Base-by-base conservation (phyloP, 2,113 vertebrate species). In the Corvus moneduloides region DNA sequence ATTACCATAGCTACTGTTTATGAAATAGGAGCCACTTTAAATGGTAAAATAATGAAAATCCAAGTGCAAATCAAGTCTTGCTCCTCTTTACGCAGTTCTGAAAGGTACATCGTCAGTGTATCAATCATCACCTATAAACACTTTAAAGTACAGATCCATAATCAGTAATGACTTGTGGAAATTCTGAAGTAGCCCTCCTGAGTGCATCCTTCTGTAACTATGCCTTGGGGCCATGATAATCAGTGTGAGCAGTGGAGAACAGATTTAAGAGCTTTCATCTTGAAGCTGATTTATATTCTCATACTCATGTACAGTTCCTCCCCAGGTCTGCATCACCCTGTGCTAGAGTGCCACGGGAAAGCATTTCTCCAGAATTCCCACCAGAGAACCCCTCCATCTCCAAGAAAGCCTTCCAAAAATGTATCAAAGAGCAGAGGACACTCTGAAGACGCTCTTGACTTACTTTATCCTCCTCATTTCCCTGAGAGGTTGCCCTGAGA, bases 231-330 rank as follows among this genome's bases (percentile, higher is more conserved):
- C 87, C 84, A 66, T 13, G 48, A 52, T 80, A 93, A 96, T 91
- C 93, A 96, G 85, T 48, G 9, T 56, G 44, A 94, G 85, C 74
- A 90, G 55, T 49, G 90, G 24, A 89, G 75, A 89, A 83, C 67
- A 83, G 67, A 88, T 94, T 96, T 96, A 76, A 96, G 81, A 83
- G 87, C 91, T 95, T 96, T 95, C 82, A 92, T 95, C 92, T 94
- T 37, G 33, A 88, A 77, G 78, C 67, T 74, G 59, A 93, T 96
- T 95, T 90, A 78, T 88, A 88, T 93, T 96, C 93, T 74, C 63
- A 46, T 64, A 63, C 55, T 96, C 52, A 32, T 0, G 7, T 86
- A 75, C 64, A 41, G 72, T 63, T 79, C 51, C 77, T 90, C 52
- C 71, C 51, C 4, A 44, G 56, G 72, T 55, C 72, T 86, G 51